These are phyloP conservation scores for Melipona beecheii DNA, from an alignment of 2,888 invertebrate species.

Conservation along the genomic window DNA sequence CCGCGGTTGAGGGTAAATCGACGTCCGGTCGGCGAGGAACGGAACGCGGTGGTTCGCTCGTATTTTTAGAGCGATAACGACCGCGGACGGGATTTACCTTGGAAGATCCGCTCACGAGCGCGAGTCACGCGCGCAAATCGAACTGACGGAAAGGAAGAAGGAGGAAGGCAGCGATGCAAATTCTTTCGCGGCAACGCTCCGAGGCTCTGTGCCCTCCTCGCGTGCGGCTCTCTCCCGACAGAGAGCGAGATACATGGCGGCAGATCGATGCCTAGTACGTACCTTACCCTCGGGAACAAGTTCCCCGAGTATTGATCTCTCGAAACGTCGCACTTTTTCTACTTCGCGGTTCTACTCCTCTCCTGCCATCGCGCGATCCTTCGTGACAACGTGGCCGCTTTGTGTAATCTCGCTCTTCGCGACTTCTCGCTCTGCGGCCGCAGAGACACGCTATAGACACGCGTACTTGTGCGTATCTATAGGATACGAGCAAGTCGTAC, in stretches of 20 bases:
- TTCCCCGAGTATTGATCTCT: slow-evolving; percentile 58
- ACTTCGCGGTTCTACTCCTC: not conserved
- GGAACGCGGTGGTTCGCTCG: not conserved
- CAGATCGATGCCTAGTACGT: slow-evolving; percentile 52
- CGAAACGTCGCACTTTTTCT: slow-evolving; percentile 41
- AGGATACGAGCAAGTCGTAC: too few relatives aligned
- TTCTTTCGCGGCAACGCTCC: slow-evolving; percentile 38
- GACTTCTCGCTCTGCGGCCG: too few relatives aligned
- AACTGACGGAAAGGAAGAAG: slow-evolving; percentile 6
- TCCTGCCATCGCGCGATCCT: too few relatives aligned
- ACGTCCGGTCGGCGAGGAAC: not conserved
- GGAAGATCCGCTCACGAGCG: slow-evolving; percentile 7
- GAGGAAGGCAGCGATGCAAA: slow-evolving; percentile 40
- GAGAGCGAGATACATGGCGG: slow-evolving; percentile 36
- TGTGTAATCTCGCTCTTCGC: too few relatives aligned
- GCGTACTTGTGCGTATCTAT: too few relatives aligned
- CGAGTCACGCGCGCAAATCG: slow-evolving; percentile 34
- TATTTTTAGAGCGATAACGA: slow-evolving; percentile 10
- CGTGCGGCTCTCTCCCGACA: slow-evolving; percentile 43
- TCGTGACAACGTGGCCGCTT: too few relatives aligned
- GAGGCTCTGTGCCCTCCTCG: slow-evolving; percentile 24
- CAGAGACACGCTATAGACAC: too few relatives aligned
- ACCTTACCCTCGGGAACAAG: slow-evolving; percentile 58
- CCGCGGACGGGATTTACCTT: not conserved
- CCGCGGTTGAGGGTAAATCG: not conserved